phyloP scores from a whole-genome alignment of 2,113 vertebrate genomes.

The Neodontobutis hainanensis region DNA sequence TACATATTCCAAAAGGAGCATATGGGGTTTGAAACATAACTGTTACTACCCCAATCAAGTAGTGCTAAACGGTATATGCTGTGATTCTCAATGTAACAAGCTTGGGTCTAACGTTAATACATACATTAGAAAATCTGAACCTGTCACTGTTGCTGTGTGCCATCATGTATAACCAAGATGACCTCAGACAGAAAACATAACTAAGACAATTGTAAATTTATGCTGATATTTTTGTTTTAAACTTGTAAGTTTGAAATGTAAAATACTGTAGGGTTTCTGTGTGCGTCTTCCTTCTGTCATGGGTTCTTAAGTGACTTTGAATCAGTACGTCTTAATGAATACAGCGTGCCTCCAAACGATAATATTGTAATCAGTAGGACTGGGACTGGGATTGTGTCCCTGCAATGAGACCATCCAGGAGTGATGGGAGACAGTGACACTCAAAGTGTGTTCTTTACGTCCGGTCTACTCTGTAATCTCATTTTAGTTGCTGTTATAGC shows the following conservation, averaged over 20 bases:
- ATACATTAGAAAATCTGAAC: conserved; percentile 10
- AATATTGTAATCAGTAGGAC: too few relatives aligned
- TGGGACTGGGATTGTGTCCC: too few relatives aligned
- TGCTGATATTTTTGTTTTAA: too few relatives aligned
- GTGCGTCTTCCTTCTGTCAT: too few relatives aligned
- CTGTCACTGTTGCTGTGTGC: conserved; percentile 34
- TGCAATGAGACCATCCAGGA: too few relatives aligned
- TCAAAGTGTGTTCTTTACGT: too few relatives aligned
- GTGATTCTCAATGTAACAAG: conserved; percentile 42
- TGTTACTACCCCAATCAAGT: conserved; percentile 25
- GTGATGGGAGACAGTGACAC: too few relatives aligned
- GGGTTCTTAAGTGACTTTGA: not conserved
- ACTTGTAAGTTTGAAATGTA: too few relatives aligned
- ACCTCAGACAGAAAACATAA: conserved; percentile 19
- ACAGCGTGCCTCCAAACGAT: too few relatives aligned
- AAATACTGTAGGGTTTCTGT: not conserved
- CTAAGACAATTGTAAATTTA: not conserved
- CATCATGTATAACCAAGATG: conserved; percentile 43
- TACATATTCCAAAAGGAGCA: conserved; percentile 42
- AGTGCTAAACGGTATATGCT: conserved; percentile 49
- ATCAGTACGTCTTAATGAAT: too few relatives aligned
- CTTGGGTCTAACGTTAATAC: conserved; percentile 56
- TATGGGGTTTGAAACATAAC: conserved; percentile 27
- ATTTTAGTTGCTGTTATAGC: too few relatives aligned
- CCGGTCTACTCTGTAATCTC: too few relatives aligned